Conservation (phyloP, 2,797 vertebrate species). For the Coregonus sp. region DNA sequence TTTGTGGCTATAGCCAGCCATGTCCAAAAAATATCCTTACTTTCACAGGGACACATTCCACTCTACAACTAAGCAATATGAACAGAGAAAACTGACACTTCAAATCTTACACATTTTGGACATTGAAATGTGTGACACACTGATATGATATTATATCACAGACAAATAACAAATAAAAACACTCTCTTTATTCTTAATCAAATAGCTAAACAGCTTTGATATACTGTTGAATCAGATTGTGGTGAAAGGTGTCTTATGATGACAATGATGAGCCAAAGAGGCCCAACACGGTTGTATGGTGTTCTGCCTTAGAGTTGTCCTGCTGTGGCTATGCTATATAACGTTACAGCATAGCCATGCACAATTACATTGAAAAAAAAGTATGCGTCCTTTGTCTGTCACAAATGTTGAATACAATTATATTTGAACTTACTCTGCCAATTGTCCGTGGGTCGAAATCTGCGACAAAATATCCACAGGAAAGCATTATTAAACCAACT, state of each 20-base stretch:
- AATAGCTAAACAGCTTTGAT: conserved; percentile 12
- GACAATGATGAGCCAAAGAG: conserved; percentile 59
- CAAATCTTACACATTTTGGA: neutral
- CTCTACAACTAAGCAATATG: neutral
- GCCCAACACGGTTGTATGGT: conserved; percentile 35
- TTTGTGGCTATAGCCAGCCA: neutral
- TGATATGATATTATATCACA: neutral
- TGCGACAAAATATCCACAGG: no score
- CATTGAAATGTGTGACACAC: neutral
- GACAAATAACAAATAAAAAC: conserved; percentile 19
- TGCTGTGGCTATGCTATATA: no score
- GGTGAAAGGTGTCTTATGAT: conserved; percentile 29
- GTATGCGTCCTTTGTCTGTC: no score
- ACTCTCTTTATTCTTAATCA: neutral
- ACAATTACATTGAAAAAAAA: no score
- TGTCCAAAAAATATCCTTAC: neutral
- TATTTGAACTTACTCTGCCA: no score
- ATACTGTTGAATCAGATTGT: conserved; percentile 34
- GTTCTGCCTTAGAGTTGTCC: conserved; percentile 44
- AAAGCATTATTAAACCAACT: no score
- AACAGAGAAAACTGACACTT: neutral
- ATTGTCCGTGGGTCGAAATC: no score
- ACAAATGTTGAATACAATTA: no score
- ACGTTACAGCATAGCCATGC: no score
- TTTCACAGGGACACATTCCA: neutral